A percentile compares a stretch with the other conserved stretches of the same genome.
phyloP scores from a whole-genome alignment of 64 coral and sea anemone genomes.

The Montipora foliosa region DNA sequence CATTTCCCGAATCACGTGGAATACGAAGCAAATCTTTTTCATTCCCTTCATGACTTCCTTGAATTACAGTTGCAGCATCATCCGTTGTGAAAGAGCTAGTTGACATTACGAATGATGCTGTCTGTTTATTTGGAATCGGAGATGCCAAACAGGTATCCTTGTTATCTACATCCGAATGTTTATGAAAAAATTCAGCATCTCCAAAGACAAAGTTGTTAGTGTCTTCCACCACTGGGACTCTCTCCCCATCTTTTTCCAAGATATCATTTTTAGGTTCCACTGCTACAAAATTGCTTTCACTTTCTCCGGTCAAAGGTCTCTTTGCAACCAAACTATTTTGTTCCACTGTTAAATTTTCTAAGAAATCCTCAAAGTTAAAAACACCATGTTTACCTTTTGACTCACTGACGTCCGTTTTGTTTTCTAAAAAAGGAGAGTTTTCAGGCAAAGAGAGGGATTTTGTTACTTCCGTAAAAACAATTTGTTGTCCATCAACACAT shows the following conservation, averaged over 20 bases:
- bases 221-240: neutral
- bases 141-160: neutral
- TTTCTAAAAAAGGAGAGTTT: constrained; percentile 22
- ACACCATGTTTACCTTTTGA: neutral
- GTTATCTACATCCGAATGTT: neutral
- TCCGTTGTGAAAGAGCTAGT: neutral
- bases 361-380: constrained; percentile 30
- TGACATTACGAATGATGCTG: neutral
- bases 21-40: neutral
- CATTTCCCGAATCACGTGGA: neutral
- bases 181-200: neutral
- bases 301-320: neutral
- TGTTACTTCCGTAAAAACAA: constrained; percentile 41
- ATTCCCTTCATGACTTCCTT: neutral
- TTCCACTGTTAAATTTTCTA: constrained; percentile 11
- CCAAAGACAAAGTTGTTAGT: neutral
- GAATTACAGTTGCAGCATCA: neutral
- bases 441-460: constrained; percentile 73
- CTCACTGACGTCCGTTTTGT: neutral
- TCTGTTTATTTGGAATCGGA: neutral
- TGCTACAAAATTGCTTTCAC: neutral
- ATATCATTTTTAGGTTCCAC: constrained; percentile 5
- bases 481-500: constrained; percentile 12
- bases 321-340: neutral
- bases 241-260: neutral